Conservation (phyloP, 2,888 invertebrate genomes). For the Acanthosepion esculentum region DNA sequence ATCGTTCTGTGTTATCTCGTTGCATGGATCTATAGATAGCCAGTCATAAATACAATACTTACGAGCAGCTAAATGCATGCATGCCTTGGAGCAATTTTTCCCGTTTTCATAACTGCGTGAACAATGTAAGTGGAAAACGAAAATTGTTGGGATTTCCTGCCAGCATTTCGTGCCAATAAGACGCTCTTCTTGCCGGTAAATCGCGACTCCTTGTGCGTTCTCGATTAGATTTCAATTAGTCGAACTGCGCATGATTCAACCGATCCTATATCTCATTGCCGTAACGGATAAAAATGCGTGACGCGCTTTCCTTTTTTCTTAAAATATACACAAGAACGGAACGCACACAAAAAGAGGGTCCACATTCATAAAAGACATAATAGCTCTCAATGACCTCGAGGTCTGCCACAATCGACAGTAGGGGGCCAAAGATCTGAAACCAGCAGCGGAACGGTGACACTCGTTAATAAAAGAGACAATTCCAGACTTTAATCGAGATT, state of each 20-base stretch:
- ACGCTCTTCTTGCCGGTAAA: neutral
- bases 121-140: slow-evolving; percentile 14
- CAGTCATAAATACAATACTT: neutral
- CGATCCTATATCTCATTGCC: neutral
- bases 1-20: neutral
- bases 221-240: slow-evolving; percentile 18
- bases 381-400: neutral
- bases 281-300: slow-evolving; percentile 22
- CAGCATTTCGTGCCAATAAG: neutral
- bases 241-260: slow-evolving; percentile 10
- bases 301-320: neutral
- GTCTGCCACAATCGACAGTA: neutral
- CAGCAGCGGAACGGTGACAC: slow-evolving; percentile 1
- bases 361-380: neutral
- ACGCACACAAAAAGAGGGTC: neutral
- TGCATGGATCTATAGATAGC: neutral
- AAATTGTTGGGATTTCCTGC: slow-evolving; percentile 33
- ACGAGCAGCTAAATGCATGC: neutral
- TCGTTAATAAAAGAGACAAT: neutral
- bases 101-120: slow-evolving; percentile 33
- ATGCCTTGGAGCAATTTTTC: neutral
- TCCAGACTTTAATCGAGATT: neutral
- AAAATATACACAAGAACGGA: neutral
- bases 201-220: neutral
- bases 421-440: neutral